These are phyloP conservation scores for Sebastes taczanowskii DNA, from an alignment of 2,797 vertebrate genomes.

Conservation along the genomic window DNA sequence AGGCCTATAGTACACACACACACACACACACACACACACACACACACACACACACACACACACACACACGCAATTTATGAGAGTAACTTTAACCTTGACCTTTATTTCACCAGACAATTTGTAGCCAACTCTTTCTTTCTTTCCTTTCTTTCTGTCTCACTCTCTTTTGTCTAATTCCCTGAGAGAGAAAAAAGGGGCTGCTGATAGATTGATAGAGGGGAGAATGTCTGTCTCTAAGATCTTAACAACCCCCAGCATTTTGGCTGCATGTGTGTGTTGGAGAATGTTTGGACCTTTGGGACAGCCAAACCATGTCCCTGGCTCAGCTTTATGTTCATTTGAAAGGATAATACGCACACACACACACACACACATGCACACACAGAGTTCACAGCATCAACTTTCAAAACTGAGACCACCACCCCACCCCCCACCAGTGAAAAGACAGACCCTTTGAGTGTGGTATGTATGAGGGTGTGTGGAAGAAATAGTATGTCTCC, in stretches of 20 bases:
- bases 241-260: constrained; percentile 21
- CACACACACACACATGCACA: neutral
- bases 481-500: neutral
- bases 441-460: constrained; percentile 6
- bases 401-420: constrained; percentile 26
- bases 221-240: constrained; percentile 1
- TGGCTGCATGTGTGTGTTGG: constrained; percentile 6
- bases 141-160: neutral
- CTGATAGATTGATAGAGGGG: constrained; percentile 40
- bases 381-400: constrained; percentile 1
- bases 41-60: neutral
- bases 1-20: neutral
- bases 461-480: constrained; percentile 3
- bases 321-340: constrained; percentile 29
- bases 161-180: constrained; percentile 16
- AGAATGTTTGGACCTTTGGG: constrained; percentile 15
- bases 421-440: neutral
- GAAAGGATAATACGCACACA: neutral
- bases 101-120: constrained; percentile 47
- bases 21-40: neutral
- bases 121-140: constrained; percentile 7
- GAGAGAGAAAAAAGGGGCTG: neutral
- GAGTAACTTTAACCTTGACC: constrained; percentile 40
- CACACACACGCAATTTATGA: constrained; percentile 12
- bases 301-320: constrained; percentile 43